Conservation (phyloP, 2,797 vertebrate genomes). For the Hafferia zeledoni region DNA sequence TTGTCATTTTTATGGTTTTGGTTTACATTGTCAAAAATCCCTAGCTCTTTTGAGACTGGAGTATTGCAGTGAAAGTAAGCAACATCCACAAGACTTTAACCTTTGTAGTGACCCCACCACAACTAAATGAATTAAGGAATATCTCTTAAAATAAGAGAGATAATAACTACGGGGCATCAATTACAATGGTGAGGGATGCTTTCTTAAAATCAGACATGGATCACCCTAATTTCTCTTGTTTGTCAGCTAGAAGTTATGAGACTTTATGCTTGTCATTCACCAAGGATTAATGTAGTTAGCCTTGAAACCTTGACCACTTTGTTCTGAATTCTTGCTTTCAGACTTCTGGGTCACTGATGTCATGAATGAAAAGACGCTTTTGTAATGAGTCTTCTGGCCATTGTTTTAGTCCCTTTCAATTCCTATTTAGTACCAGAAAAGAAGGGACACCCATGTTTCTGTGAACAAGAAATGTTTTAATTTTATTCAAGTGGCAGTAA, state of each 20-base stretch:
- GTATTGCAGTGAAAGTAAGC: not conserved
- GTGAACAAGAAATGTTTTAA: not conserved
- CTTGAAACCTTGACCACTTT: not conserved
- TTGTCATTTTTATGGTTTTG: not conserved
- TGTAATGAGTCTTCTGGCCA: not conserved
- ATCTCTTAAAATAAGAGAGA: not conserved
- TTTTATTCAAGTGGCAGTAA: not conserved
- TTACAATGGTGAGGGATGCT: not conserved
- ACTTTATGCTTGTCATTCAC: not conserved
- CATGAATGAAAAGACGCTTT: not conserved
- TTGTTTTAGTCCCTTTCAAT: not conserved
- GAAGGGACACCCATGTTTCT: not conserved
- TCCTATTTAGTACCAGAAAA: not conserved
- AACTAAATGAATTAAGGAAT: not conserved
- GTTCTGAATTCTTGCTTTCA: not conserved
- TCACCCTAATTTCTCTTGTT: constrained; percentile 2
- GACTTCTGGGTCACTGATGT: not conserved
- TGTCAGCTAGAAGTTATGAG: not conserved
- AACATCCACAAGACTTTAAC: not conserved
- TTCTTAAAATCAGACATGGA: not conserved
- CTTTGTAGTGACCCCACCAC: not conserved
- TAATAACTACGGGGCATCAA: not conserved
- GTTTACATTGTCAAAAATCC: not conserved
- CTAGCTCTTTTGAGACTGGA: not conserved
- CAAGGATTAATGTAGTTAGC: not conserved